Evolutionary conservation across 1,140 invertebrate genomes (phyloP).

Genomic region (Latrodectus geometricus): DNA sequence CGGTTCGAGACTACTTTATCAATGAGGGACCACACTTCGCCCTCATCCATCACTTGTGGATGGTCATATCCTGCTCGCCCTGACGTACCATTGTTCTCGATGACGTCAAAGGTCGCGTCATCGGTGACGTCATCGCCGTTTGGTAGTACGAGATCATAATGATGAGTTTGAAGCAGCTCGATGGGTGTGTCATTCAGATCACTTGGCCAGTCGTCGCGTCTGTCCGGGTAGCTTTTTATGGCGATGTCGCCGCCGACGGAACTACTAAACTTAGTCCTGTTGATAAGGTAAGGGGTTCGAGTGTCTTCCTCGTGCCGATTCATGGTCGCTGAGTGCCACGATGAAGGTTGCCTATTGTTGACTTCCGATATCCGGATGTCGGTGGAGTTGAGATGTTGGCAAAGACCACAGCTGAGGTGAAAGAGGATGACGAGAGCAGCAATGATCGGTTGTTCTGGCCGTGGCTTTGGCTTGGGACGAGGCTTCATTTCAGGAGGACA

Average conservation of each 20-base stretch:
- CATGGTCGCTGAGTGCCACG: background rate
- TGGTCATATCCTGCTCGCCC: background rate
- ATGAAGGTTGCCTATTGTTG: background rate
- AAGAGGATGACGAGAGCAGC: background rate
- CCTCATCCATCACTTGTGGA: conserved; percentile 17
- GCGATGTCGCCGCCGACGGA: background rate
- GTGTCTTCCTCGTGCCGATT: background rate
- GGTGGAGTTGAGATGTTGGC: background rate
- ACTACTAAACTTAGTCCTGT: too few species aligned
- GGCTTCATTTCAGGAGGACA: conserved; percentile 44
- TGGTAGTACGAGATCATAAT: background rate
- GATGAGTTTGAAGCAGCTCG: background rate
- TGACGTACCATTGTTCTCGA: background rate
- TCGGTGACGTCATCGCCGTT: background rate
- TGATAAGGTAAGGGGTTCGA: conserved; percentile 2
- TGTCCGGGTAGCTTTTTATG: background rate
- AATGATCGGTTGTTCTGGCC: conserved; percentile 6
- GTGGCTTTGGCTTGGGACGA: background rate
- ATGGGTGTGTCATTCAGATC: background rate
- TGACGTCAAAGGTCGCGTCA: background rate
- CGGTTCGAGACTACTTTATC: conserved; percentile 14
- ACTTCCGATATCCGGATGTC: background rate
- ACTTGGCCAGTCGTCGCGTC: background rate
- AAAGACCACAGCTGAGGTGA: conserved; percentile 11
- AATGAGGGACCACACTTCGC: conserved; percentile 15